phyloP scores from a whole-genome alignment of 2,888 invertebrate genomes.

The Andrena camellia region DNA sequence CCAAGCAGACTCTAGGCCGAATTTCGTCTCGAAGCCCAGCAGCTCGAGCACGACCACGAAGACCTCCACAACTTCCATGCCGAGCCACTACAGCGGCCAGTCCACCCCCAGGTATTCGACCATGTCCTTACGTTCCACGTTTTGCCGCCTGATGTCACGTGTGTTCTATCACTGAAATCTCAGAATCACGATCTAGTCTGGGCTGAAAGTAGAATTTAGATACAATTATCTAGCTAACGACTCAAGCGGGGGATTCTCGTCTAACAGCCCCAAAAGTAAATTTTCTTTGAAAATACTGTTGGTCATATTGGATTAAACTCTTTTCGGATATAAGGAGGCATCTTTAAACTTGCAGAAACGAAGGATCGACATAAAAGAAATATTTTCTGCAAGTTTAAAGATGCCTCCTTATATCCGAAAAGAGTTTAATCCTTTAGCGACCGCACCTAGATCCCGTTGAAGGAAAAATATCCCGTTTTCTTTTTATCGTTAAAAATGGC shows the following conservation, averaged over 20 bases:
- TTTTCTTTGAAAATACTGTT: too few species aligned
- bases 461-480: too few species aligned
- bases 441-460: too few species aligned
- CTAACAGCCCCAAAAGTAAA: too few species aligned
- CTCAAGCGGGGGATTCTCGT: too few species aligned
- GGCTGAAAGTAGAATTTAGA: not conserved
- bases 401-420: not conserved
- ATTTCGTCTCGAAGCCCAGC: slow-evolving; percentile 78
- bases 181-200: not conserved
- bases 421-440: too few species aligned
- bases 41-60: slow-evolving; percentile 68
- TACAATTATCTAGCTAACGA: not conserved
- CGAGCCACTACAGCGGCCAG: slow-evolving; percentile 74
- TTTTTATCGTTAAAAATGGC: too few species aligned
- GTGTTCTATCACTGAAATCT: not conserved
- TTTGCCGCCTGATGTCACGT: not conserved
- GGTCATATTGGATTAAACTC: too few species aligned
- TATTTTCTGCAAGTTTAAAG: too few species aligned
- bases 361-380: too few species aligned
- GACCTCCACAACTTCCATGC: slow-evolving; percentile 77
- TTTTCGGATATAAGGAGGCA: too few species aligned
- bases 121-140: slow-evolving; percentile 46
- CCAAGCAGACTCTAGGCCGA: slow-evolving; percentile 75
- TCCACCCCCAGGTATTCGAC: slow-evolving; percentile 80
- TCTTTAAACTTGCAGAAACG: too few species aligned